phyloP scores from a whole-genome alignment of 2,888 invertebrate species.

The Lochmaea capreae region DNA sequence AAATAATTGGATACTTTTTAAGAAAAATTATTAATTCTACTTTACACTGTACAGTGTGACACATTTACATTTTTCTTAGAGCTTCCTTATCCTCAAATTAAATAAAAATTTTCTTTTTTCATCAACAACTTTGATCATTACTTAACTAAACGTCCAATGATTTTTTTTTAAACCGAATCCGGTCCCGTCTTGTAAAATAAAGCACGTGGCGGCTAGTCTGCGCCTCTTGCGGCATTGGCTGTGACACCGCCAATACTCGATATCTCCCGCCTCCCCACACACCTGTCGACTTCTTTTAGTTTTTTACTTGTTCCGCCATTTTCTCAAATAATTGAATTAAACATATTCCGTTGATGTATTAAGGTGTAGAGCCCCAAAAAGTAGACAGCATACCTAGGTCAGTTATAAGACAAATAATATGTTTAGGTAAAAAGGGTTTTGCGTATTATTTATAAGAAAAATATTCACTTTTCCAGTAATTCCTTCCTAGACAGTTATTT shows the following conservation, averaged over 20 bases:
- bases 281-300: conserved; percentile 57
- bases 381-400: background rate
- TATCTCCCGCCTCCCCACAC: conserved; percentile 51
- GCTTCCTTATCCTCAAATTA: too few relatives aligned
- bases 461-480: too few relatives aligned
- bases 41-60: too few relatives aligned
- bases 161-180: conserved; percentile 12
- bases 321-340: conserved; percentile 56
- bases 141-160: background rate
- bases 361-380: conserved; percentile 47
- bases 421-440: background rate
- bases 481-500: too few relatives aligned
- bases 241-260: conserved; percentile 59
- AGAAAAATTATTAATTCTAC: too few relatives aligned
- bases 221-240: conserved; percentile 55
- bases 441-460: too few relatives aligned
- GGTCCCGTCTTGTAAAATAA: conserved; percentile 23
- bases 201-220: conserved; percentile 31
- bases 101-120: background rate
- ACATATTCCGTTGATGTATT: conserved; percentile 45
- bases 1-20: too few relatives aligned
- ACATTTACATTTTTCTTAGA: too few relatives aligned
- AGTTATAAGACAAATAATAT: background rate
- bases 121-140: too few relatives aligned
- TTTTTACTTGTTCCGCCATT: conserved; percentile 53